Base-by-base conservation (phyloP, 2,113 vertebrate species). In the Gadus macrocephalus region DNA sequence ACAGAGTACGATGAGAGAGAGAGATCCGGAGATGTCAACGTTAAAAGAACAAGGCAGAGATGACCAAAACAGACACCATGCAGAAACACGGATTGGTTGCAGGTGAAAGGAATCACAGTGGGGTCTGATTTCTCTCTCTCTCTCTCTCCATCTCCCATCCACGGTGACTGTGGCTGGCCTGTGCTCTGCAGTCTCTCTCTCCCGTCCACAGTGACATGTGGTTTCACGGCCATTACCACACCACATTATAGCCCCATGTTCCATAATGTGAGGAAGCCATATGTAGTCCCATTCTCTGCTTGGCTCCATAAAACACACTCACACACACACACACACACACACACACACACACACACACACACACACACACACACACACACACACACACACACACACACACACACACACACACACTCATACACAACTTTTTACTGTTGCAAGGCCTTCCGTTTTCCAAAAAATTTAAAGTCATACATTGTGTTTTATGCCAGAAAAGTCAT, bases 161-260 rank as follows among this genome's bases (percentile, higher is more conserved):
- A 49, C 42, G 42, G 20, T 27, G 61, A 19, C 22, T 62, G 11
- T 49, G 80, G 86, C 78, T 81, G 82, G 14, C 73, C 79, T 74
- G 42, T 35, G 85, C 80, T 83, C 83, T 84, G 84, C 76, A 85
- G 75, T 80, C 82, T 82, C 78, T 85, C 81, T 81, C 5, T 27
- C 73, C 66, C 78, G 72, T 84, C 76, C 83, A 76, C 79, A 75
- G 82, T 82, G 87, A 85, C 82, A 84, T 88, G 89, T 80, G 88
- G 86, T 88, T 90, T 89, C 83, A 85, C 78, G 69, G 87, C 83
- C 81, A 85, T 88, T 83, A 87, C 81, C 78, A 68, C 81, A 81
- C 77, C 64, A 77, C 89, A 81, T 83, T 85, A 85, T 75, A 81
- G 78, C 73, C 78, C 74, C 71, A 75, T 67, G 82, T 80, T 84